A percentile compares a stretch with the other conserved stretches of the same genome.
phyloP scores from a whole-genome alignment of 2,888 invertebrate species.

The Plebejus argus region DNA sequence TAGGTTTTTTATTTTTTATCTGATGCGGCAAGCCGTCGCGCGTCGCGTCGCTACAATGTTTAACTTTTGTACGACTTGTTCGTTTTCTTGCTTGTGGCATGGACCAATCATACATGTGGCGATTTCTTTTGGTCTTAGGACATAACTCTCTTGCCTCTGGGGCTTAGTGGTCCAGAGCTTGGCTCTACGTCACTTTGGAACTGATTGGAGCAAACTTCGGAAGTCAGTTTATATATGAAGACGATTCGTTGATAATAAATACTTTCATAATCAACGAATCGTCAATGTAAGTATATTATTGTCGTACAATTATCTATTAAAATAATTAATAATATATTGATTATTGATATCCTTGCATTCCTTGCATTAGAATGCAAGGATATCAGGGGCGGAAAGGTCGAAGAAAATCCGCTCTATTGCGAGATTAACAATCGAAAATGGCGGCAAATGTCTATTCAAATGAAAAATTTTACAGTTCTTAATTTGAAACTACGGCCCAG shows the following conservation, averaged over 20 bases:
- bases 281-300: no score
- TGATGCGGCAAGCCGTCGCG: neutral
- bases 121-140: neutral
- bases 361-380: no score
- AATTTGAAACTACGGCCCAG: slow-evolving; percentile 22
- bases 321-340: no score
- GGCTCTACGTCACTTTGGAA: neutral
- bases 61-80: neutral
- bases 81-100: neutral
- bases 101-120: no score
- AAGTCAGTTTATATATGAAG: neutral
- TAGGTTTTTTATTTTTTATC: slow-evolving; percentile 7
- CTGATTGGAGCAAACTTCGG: neutral
- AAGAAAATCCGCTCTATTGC: neutral
- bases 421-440: neutral
- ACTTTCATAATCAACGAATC: no score
- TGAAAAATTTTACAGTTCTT: slow-evolving; percentile 7
- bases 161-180: neutral
- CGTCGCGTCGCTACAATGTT: neutral
- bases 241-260: neutral
- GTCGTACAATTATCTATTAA: no score
- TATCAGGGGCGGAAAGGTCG: neutral
- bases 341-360: no score
- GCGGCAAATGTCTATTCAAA: neutral
- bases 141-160: neutral